These are phyloP conservation scores for Shinisaurus crocodilurus DNA, from an alignment of 2,113 vertebrate genomes.

Conservation along the genomic window DNA sequence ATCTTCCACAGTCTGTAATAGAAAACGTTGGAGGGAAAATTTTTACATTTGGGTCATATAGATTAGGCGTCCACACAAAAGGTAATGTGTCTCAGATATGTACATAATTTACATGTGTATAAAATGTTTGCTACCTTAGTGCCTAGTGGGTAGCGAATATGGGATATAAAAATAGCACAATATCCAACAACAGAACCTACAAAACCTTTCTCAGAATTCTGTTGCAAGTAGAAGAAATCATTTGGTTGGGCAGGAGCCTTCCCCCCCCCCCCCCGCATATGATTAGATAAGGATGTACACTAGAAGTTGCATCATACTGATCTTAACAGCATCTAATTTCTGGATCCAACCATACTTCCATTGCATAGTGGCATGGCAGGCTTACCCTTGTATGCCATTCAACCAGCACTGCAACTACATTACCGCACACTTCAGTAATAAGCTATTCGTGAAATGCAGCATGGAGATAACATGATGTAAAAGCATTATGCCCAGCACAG, in stretches of 20 bases:
- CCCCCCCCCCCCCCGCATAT: neutral
- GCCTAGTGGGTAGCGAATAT: neutral
- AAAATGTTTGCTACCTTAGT: neutral
- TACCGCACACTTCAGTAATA: neutral
- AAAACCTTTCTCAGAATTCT: neutral
- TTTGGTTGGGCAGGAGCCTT: neutral
- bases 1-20: constrained; percentile 87
- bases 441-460: neutral
- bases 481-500: neutral
- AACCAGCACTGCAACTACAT: neutral
- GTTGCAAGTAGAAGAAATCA: neutral
- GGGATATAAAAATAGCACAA: neutral
- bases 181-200: neutral
- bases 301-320: neutral
- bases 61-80: constrained; percentile 91
- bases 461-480: neutral
- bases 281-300: neutral
- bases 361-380: neutral
- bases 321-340: neutral
- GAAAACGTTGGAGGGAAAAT: constrained; percentile 92
- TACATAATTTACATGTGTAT: neutral
- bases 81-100: constrained; percentile 73
- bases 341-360: neutral
- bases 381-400: neutral
- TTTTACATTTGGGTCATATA: constrained; percentile 92